Evolutionary conservation across 2,888 invertebrate genomes (phyloP), one percentile per base, ranked within the genome.

Genomic region (Lasioglossum zephyrum): DNA sequence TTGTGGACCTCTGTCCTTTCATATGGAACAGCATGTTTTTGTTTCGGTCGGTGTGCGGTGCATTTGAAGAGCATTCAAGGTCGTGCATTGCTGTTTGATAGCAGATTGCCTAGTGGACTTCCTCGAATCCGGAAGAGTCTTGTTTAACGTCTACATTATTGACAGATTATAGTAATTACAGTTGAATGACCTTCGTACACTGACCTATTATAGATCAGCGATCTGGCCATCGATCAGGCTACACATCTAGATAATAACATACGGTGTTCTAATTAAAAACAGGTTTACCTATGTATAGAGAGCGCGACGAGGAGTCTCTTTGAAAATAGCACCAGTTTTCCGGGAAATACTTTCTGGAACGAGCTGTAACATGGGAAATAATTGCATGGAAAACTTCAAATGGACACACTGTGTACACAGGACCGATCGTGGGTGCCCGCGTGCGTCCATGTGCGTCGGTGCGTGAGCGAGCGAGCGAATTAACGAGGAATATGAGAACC

Each of bases 401-500:
- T n/a, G 4, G n/a, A n/a, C 57, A 57, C 57, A 22, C n/a, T n/a
- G 57, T 57, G 57, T n/a, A 11, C 11, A n/a, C 11, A 11, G n/a
- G 63, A 26, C 63, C 63, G 63, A 26, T 31, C 16, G 63, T 6
- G 63, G 63, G 63, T 31, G 16, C 31, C 31, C 63, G 63, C 63
- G 31, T 6, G 63, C 31, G 63, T 63, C 16, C 31, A 31, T 63
- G 31, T 31, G 63, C 63, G 16, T 6, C 16, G 31, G 6, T 26
- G 26, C 4, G 47, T 11, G 73, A 2, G 63, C 16, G 63, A 6
- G 31, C 63, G n/a, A 36, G 66, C 41, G 74, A 80, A 84, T 86
- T 86, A 86, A 80, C 74, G 39, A 36, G 41, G 26, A 66, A 84
- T 84, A 72, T 36, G 74, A 82, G 76, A 39, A 77, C 72, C 47